Conservation (phyloP, 1,140 invertebrate species). For the Drosophila prosaltans region DNA sequence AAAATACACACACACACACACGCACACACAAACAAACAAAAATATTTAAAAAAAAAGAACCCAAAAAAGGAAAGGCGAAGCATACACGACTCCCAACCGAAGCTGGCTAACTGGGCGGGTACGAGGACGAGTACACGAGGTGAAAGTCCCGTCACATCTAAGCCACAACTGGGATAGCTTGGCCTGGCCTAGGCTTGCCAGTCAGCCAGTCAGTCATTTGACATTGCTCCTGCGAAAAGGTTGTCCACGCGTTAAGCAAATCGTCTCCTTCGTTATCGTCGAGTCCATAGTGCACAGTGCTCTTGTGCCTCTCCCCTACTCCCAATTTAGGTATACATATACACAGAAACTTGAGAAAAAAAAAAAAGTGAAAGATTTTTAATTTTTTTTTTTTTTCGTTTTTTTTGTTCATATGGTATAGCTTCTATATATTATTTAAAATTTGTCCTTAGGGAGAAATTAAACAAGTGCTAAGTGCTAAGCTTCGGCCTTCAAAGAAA, state of each 20-base stretch:
- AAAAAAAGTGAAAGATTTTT: slow-evolving; percentile 25
- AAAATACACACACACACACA: not conserved
- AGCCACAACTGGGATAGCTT: slow-evolving; percentile 73
- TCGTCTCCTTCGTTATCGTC: slow-evolving; percentile 36
- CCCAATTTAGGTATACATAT: slow-evolving; percentile 7
- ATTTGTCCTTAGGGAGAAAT: slow-evolving; percentile 34
- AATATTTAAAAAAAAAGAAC: slow-evolving; percentile 15
- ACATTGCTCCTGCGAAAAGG: slow-evolving; percentile 82
- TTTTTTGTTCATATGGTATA: not conserved
- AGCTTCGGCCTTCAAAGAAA: slow-evolving; percentile 29
- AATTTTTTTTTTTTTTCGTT: not conserved
- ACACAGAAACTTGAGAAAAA: slow-evolving; percentile 16
- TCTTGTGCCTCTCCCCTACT: slow-evolving; percentile 1
- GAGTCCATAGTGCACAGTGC: slow-evolving; percentile 45
- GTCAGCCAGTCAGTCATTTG: slow-evolving; percentile 78
- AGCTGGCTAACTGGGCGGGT: slow-evolving; percentile 35
- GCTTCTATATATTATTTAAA: not conserved
- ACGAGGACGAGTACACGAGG: slow-evolving; percentile 13
- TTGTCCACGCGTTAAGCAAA: slow-evolving; percentile 68
- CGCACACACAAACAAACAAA: not conserved
- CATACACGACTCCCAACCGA: slow-evolving; percentile 57
- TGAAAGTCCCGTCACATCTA: slow-evolving; percentile 71
- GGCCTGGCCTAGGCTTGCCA: slow-evolving; percentile 45
- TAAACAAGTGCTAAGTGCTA: slow-evolving; percentile 62
- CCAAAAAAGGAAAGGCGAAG: slow-evolving; percentile 27